phyloP scores from a whole-genome alignment of 2,113 vertebrate species.

The Rhineura floridana region DNA sequence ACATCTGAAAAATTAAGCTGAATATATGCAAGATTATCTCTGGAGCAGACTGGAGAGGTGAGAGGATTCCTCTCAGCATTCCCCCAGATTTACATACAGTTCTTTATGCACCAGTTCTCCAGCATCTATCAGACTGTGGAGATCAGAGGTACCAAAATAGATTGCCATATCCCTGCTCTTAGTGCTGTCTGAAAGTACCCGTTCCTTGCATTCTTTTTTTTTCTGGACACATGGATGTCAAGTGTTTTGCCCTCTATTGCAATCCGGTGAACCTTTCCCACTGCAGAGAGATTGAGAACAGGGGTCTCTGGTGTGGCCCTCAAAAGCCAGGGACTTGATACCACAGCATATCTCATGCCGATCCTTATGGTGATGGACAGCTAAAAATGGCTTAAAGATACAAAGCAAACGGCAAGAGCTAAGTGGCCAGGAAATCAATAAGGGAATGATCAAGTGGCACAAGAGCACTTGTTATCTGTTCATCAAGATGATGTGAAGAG shows the following conservation, averaged over 20 bases:
- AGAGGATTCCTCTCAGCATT: too few relatives aligned
- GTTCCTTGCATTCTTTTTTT: neutral
- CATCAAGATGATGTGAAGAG: conserved; percentile 73
- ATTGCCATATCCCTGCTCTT: neutral
- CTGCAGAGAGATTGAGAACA: conserved; percentile 6
- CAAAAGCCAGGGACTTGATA: conserved; percentile 70
- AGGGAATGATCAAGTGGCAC: conserved; percentile 79
- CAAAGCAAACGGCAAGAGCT: conserved; percentile 79
- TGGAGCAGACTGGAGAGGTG: neutral
- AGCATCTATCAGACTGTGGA: neutral
- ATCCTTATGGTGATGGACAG: conserved; percentile 78
- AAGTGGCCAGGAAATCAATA: conserved; percentile 86
- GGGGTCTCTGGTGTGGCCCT: conserved; percentile 52
- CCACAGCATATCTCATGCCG: conserved; percentile 58
- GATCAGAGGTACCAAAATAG: neutral
- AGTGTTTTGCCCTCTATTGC: neutral
- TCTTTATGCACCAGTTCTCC: neutral
- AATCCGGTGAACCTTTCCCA: neutral
- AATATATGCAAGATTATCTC: neutral
- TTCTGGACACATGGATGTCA: neutral
- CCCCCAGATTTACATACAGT: neutral
- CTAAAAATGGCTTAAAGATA: conserved; percentile 70
- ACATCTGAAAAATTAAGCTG: neutral
- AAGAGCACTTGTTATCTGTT: conserved; percentile 74
- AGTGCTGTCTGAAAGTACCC: neutral